Conservation (phyloP, 2,888 invertebrate genomes). For the Heterodera filipjevi region DNA sequence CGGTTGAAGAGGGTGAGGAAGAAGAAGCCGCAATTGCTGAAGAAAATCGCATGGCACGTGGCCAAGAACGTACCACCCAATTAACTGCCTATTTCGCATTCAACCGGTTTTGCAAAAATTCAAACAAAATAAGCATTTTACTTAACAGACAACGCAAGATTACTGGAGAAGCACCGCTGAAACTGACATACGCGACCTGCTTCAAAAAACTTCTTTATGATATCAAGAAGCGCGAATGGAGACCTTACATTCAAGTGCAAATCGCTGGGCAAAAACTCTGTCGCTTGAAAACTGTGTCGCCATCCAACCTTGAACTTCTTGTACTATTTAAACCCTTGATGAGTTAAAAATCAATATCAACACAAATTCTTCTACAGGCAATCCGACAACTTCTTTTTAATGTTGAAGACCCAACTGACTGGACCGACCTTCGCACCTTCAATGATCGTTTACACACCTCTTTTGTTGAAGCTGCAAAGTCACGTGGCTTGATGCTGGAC, state of each 20-base stretch:
- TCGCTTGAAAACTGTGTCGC: not conserved
- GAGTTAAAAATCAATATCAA: not conserved
- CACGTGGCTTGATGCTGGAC: not conserved
- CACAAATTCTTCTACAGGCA: not conserved
- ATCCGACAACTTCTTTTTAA: not conserved
- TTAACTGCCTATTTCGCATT: not conserved
- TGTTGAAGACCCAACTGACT: constrained; percentile 5
- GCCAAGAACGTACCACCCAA: not conserved
- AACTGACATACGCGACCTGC: not conserved
- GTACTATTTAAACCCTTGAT: not conserved
- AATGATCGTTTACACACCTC: not conserved
- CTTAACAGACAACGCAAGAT: not conserved
- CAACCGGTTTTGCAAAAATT: not conserved
- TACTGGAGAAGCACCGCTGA: not conserved
- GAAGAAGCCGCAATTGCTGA: not conserved
- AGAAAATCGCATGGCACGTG: not conserved
- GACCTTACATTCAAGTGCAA: not conserved
- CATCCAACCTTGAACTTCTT: constrained; percentile 11
- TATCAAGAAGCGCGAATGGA: not conserved
- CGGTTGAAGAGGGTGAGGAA: constrained; percentile 8
- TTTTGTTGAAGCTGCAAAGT: not conserved
- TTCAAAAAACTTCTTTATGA: not conserved
- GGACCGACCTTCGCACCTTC: not conserved
- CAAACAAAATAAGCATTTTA: too few species aligned
- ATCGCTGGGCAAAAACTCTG: not conserved